phyloP scores from a whole-genome alignment of 2,113 vertebrate species.

The Melanerpes aurifrons region DNA sequence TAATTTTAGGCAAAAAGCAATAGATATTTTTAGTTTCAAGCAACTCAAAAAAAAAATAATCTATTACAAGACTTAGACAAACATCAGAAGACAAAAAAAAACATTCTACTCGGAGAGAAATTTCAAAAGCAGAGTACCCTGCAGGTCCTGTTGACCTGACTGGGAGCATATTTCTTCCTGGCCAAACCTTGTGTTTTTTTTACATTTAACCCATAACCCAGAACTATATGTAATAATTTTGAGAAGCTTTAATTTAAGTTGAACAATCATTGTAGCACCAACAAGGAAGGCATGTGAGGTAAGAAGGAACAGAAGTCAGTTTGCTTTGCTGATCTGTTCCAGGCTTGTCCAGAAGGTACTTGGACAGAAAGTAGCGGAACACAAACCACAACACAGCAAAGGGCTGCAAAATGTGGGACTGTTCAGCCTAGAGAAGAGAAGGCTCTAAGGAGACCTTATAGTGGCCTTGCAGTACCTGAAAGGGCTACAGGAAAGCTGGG shows the following conservation, averaged over 20 bases:
- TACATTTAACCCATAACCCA: neutral
- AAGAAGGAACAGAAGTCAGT: neutral
- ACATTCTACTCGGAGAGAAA: neutral
- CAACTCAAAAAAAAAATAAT: neutral
- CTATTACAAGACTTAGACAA: neutral
- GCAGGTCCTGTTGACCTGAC: neutral
- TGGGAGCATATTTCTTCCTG: neutral
- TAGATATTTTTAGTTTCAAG: neutral
- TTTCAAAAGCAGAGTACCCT: neutral
- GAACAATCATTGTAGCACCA: neutral
- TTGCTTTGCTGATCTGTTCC: neutral
- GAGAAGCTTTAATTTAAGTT: neutral
- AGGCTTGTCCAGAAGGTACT: too few species aligned
- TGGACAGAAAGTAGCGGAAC: neutral
- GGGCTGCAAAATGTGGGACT: too few species aligned
- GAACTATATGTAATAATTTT: neutral
- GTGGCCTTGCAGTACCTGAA: too few species aligned
- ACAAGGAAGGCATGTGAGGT: neutral
- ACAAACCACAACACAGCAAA: neutral
- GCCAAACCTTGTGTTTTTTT: neutral
- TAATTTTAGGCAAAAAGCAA: neutral
- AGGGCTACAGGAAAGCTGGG: too few species aligned
- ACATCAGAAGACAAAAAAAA: neutral
- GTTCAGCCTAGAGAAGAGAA: too few species aligned
- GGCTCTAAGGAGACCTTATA: too few species aligned